A percentile compares a stretch with the other conserved stretches of the same genome.
Conservation (phyloP, 2,797 vertebrate species). For the Hydrocynus forskahlii region DNA sequence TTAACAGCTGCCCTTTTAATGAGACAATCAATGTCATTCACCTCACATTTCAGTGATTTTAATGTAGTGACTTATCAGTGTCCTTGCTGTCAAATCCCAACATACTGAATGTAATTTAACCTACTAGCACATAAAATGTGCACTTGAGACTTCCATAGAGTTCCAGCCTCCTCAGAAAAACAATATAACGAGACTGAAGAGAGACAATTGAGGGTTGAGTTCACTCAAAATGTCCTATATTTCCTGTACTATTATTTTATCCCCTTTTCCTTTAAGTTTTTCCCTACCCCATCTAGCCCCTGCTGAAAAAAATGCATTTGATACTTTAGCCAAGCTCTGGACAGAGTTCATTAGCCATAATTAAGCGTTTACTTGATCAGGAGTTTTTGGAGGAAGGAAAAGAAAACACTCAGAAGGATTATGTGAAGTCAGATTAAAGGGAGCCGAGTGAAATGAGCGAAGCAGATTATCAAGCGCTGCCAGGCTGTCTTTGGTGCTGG, state of each 20-base stretch:
- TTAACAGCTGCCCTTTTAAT: too few species aligned
- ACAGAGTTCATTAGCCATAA: slow-evolving; percentile 80
- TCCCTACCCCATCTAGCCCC: slow-evolving; percentile 53
- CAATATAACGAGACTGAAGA: slow-evolving; percentile 42
- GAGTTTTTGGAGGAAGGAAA: slow-evolving; percentile 63
- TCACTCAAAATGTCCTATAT: slow-evolving; percentile 50
- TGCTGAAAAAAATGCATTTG: slow-evolving; percentile 66
- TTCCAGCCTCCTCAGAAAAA: neutral
- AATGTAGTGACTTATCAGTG: too few species aligned
- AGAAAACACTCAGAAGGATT: slow-evolving; percentile 64
- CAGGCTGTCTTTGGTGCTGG: slow-evolving; percentile 74
- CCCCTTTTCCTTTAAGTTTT: slow-evolving; percentile 45
- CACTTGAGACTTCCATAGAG: neutral
- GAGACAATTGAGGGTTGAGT: slow-evolving; percentile 11
- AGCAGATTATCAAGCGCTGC: slow-evolving; percentile 79
- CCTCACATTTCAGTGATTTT: too few species aligned
- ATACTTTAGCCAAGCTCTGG: slow-evolving; percentile 79
- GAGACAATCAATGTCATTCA: too few species aligned
- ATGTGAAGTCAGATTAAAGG: slow-evolving; percentile 82
- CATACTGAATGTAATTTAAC: slow-evolving; percentile 57
- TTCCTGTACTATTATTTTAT: slow-evolving; percentile 53
- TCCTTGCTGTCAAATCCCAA: slow-evolving; percentile 43
- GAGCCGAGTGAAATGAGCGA: slow-evolving; percentile 71
- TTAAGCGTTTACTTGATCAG: slow-evolving; percentile 82
- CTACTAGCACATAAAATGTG: too few species aligned